Conservation (phyloP, 2,797 vertebrate genomes). For the Hydrocynus forskahlii region DNA sequence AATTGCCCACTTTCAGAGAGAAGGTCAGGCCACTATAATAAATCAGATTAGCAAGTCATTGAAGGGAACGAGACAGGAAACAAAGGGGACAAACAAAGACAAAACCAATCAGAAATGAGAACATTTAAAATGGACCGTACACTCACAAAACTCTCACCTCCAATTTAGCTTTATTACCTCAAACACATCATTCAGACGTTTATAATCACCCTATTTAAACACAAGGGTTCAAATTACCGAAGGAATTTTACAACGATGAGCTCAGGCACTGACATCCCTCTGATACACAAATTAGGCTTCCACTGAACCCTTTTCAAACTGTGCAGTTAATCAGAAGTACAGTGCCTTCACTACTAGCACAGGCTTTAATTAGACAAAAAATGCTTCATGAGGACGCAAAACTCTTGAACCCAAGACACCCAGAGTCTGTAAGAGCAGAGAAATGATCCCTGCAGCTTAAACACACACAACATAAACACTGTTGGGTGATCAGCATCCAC, state of each 20-base stretch:
- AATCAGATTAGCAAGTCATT: slow-evolving; percentile 56
- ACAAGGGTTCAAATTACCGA: background rate
- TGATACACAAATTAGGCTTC: background rate
- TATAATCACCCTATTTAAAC: background rate
- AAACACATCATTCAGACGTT: background rate
- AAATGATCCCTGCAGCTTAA: too few relatives aligned
- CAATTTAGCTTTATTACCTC: background rate
- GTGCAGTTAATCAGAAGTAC: background rate
- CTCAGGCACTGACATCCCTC: background rate
- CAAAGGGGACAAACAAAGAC: background rate
- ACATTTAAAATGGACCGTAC: background rate
- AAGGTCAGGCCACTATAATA: slow-evolving; percentile 42
- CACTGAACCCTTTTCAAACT: background rate
- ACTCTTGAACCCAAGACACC: too few relatives aligned
- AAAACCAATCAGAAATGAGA: background rate
- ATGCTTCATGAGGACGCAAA: too few relatives aligned
- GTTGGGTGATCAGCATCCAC: too few relatives aligned
- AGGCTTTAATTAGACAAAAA: too few relatives aligned
- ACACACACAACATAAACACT: too few relatives aligned
- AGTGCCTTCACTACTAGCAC: background rate
- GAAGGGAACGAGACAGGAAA: background rate
- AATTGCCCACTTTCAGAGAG: slow-evolving; percentile 49
- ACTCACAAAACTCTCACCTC: background rate
- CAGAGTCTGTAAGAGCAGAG: too few relatives aligned
- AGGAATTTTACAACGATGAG: background rate